Percentiles rank a stretch among this genome's conserved stretches.
Evolutionary conservation across 2,113 vertebrate genomes (phyloP).

Genomic region (Pimephales promelas): DNA sequence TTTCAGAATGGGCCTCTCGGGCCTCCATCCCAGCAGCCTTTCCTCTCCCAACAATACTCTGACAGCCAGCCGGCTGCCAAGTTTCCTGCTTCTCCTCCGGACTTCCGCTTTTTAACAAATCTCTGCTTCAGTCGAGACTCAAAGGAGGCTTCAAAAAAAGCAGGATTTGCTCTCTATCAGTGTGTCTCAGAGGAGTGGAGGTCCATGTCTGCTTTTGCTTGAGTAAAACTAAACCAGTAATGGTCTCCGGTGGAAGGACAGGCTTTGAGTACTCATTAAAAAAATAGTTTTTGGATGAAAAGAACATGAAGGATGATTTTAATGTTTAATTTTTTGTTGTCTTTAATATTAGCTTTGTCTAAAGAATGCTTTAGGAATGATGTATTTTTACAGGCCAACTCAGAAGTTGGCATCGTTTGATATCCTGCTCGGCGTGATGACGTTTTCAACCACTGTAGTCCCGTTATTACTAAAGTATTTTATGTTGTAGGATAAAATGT

Average conservation of each 20-base stretch:
- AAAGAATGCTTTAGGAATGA: neutral
- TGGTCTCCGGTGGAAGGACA: neutral
- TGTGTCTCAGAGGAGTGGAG: neutral
- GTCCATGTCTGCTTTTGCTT: neutral
- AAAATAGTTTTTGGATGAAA: neutral
- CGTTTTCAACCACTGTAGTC: too few relatives aligned
- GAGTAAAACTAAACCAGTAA: neutral
- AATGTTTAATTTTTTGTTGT: neutral
- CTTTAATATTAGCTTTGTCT: neutral
- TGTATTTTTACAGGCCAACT: too few relatives aligned
- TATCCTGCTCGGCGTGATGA: too few relatives aligned
- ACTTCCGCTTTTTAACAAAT: conserved; percentile 32
- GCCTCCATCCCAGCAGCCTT: neutral
- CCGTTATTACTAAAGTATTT: neutral
- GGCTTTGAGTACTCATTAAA: neutral
- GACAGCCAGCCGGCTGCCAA: conserved; percentile 11
- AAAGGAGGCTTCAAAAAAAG: conserved; percentile 5
- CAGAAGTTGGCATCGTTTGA: neutral
- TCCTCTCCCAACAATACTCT: conserved; percentile 29
- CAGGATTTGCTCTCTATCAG: conserved; percentile 2
- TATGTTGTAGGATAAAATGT: neutral
- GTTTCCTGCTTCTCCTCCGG: conserved; percentile 32
- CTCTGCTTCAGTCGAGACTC: neutral
- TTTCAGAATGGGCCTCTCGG: conserved; percentile 24
- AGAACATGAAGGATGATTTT: neutral